phyloP scores from a whole-genome alignment of 2,888 invertebrate species.

The Monochamus alternatus region DNA sequence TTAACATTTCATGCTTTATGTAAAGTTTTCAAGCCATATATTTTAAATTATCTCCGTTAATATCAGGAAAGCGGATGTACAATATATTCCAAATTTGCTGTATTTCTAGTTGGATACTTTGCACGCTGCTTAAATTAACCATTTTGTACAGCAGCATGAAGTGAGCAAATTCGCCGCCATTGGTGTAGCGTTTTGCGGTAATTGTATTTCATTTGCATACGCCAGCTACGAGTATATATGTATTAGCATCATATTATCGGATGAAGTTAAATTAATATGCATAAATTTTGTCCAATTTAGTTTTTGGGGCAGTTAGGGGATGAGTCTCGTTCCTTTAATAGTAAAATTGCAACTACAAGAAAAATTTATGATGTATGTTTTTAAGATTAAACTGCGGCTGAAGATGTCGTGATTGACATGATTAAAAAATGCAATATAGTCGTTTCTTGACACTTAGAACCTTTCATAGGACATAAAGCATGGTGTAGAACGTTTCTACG shows the following conservation, averaged over 20 bases:
- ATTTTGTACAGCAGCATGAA: slow-evolving; percentile 39
- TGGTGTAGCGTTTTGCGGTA: slow-evolving; percentile 43
- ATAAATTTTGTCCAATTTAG: slow-evolving; percentile 43
- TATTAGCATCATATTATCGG: slow-evolving; percentile 43
- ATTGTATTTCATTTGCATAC: slow-evolving; percentile 47
- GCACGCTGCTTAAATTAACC: slow-evolving; percentile 39
- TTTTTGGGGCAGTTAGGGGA: neutral
- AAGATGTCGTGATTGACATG: too few species aligned
- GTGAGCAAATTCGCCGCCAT: slow-evolving; percentile 42
- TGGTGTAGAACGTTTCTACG: too few species aligned
- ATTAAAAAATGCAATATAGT: too few species aligned
- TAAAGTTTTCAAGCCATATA: slow-evolving; percentile 7
- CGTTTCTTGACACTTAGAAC: too few species aligned
- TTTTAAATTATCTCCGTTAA: slow-evolving; percentile 9
- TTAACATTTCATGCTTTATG: slow-evolving; percentile 12
- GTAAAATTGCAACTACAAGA: too few species aligned
- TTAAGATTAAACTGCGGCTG: too few species aligned
- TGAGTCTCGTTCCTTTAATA: too few species aligned
- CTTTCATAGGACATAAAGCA: too few species aligned
- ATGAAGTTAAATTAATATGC: slow-evolving; percentile 52
- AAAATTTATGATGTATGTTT: too few species aligned
- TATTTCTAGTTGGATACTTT: slow-evolving; percentile 39
- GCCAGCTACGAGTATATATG: slow-evolving; percentile 34
- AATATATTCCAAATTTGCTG: slow-evolving; percentile 35
- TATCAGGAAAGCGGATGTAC: slow-evolving; percentile 24